A percentile compares a stretch with the other conserved stretches of the same genome.
Evolutionary conservation across 2,797 vertebrate species (phyloP).

Genomic region (Pseudochaenichthys georgianus): DNA sequence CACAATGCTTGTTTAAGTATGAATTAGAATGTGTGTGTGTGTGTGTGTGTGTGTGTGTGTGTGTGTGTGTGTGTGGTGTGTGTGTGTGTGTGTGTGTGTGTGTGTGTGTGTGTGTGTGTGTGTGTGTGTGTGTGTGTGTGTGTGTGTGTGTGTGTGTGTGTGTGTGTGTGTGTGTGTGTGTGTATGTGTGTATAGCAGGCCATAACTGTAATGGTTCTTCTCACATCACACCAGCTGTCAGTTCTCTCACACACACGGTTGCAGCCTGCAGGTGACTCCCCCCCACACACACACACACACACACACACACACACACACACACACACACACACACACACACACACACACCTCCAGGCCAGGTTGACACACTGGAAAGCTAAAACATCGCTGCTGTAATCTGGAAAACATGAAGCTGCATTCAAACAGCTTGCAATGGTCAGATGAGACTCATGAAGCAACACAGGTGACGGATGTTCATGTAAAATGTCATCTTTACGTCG

Average conservation of each 20-base stretch:
- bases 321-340: too few species aligned
- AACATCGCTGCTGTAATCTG: slow-evolving; percentile 27
- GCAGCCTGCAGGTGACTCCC: slow-evolving; percentile 51
- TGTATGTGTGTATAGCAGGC: slow-evolving; percentile 15
- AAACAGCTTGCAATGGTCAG: not conserved
- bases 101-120: too few species aligned
- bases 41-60: not conserved
- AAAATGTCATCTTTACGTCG: slow-evolving; percentile 20
- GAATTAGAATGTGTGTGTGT: not conserved
- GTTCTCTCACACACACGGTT: slow-evolving; percentile 39
- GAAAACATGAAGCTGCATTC: slow-evolving; percentile 25
- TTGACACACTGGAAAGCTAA: slow-evolving; percentile 17
- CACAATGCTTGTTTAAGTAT: too few species aligned
- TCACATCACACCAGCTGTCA: slow-evolving; percentile 78
- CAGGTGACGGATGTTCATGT: not conserved
- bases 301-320: too few species aligned
- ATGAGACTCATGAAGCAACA: not conserved
- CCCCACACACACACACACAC: slow-evolving; percentile 38
- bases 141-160: too few species aligned
- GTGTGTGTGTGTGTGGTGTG: too few species aligned
- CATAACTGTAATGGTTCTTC: slow-evolving; percentile 65
- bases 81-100: too few species aligned
- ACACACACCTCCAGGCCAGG: slow-evolving; percentile 15
- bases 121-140: too few species aligned
- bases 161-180: slow-evolving; percentile 5